A percentile compares a stretch with the other conserved stretches of the same genome.
Evolutionary conservation across 2,113 vertebrate genomes (phyloP).

Genomic region (Cryptomyrus ogoouensis): DNA sequence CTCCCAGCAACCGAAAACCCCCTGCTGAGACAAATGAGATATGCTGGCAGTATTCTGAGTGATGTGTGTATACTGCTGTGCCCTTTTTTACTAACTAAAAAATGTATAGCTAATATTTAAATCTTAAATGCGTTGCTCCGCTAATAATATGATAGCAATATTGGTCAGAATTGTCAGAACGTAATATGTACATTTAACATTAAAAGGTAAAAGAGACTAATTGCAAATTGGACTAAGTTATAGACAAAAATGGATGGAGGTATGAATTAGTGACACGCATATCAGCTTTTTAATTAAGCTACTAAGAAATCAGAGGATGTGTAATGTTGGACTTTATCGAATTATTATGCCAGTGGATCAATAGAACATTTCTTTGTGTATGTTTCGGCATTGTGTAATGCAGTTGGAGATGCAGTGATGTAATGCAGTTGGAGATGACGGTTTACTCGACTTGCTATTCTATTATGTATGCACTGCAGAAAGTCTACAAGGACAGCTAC

Average conservation of each 20-base stretch:
- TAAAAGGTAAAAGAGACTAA: not conserved
- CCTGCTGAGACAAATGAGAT: conserved; percentile 77
- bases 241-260: not conserved
- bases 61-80: conserved; percentile 69
- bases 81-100: not conserved
- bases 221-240: not conserved
- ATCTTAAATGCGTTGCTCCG: not conserved
- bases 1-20: conserved; percentile 95
- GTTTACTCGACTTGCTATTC: not conserved
- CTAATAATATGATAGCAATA: not conserved
- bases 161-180: not conserved
- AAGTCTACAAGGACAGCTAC: conserved; percentile 83
- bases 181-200: not conserved
- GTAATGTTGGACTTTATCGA: not conserved
- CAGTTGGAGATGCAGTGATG: not conserved
- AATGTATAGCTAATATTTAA: not conserved
- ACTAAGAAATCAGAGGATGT: not conserved
- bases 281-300: not conserved
- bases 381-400: not conserved
- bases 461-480: conserved; percentile 59
- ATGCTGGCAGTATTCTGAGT: conserved; percentile 75
- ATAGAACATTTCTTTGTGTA: not conserved
- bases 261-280: not conserved
- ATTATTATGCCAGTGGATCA: not conserved
- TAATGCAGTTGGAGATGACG: not conserved